phyloP scores from a whole-genome alignment of 2,888 invertebrate genomes.

The Branchellion lobata region DNA sequence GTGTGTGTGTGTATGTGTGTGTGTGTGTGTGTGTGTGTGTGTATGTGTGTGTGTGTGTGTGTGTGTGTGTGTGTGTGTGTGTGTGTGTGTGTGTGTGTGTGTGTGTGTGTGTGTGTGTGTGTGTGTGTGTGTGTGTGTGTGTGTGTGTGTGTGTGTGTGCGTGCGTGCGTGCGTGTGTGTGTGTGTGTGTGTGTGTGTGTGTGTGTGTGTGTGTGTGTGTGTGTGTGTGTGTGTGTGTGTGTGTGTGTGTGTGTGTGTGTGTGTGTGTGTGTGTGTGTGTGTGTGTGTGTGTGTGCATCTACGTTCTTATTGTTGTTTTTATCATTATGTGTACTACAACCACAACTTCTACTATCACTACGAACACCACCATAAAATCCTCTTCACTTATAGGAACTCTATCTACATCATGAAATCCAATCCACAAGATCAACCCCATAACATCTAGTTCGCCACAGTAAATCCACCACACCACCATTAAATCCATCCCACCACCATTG shows the following conservation, averaged over 20 bases:
- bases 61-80: neutral
- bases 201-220: neutral
- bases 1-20: neutral
- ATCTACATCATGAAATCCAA: neutral
- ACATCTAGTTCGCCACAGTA: neutral
- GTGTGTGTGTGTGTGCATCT: neutral
- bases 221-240: neutral
- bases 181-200: slow-evolving; percentile 56
- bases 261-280: neutral
- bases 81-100: too few relatives aligned
- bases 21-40: neutral
- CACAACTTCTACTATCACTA: neutral
- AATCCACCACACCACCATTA: neutral
- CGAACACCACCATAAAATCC: too few relatives aligned
- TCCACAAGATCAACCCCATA: too few relatives aligned
- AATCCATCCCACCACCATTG: neutral
- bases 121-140: neutral
- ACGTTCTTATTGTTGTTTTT: neutral
- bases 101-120: neutral
- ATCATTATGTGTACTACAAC: neutral
- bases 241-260: slow-evolving; percentile 13
- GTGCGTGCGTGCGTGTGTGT: neutral
- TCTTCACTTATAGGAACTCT: too few relatives aligned
- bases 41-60: neutral
- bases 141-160: slow-evolving; percentile 6